These are phyloP conservation scores for Micromussa lordhowensis DNA, from an alignment of 92 coral and sea anemone species.

Conservation along the genomic window DNA sequence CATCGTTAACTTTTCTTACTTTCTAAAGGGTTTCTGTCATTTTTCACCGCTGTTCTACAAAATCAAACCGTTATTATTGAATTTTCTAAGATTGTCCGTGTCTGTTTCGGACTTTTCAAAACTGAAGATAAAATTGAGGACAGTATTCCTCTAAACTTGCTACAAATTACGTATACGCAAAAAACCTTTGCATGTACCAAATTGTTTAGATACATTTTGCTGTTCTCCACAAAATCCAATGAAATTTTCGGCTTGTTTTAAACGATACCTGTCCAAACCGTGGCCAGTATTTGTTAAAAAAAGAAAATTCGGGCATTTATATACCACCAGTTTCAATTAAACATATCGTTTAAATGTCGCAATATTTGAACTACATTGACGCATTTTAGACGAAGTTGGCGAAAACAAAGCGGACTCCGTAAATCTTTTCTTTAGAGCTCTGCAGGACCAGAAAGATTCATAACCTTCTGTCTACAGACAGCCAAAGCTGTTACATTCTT, in stretches of 20 bases:
- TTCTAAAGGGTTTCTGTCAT: neutral
- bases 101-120: neutral
- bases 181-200: conserved; percentile 31
- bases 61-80: neutral
- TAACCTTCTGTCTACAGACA: neutral
- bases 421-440: neutral
- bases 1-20: neutral
- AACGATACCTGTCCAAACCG: neutral
- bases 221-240: neutral
- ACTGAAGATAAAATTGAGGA: neutral
- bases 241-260: neutral
- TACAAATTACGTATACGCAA: neutral
- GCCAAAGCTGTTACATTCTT: neutral
- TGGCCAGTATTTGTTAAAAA: neutral
- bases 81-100: neutral
- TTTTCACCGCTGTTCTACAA: neutral
- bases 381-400: neutral
- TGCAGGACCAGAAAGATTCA: neutral
- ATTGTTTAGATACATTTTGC: conserved; percentile 30
- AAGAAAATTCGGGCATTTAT: neutral
- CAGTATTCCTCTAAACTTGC: neutral
- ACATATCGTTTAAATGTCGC: neutral
- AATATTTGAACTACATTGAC: neutral
- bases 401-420: neutral
- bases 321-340: neutral